phyloP scores from a whole-genome alignment of 23 tunicate genomes.

The Aplidium turbinatum region DNA sequence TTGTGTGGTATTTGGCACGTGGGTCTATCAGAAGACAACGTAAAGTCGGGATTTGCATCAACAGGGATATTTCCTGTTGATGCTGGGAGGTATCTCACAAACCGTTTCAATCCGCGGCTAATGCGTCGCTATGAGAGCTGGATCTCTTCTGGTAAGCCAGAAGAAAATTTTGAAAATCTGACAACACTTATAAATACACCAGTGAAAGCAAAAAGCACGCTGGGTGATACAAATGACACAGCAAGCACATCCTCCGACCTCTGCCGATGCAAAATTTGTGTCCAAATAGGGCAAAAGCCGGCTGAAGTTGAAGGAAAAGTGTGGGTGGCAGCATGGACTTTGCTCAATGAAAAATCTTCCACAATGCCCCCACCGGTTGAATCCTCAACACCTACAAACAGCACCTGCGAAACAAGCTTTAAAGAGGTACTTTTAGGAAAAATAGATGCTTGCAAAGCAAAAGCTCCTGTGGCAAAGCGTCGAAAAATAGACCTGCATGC shows the following conservation, averaged over 20 bases:
- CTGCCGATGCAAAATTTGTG: not conserved
- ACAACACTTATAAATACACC: too few species aligned
- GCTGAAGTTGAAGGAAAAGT: not conserved
- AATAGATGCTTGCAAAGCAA: too few species aligned
- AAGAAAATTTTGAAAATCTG: not conserved
- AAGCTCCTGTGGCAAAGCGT: too few species aligned
- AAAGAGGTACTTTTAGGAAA: too few species aligned
- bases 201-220: too few species aligned
- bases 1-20: not conserved
- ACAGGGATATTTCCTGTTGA: not conserved
- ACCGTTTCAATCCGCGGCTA: not conserved
- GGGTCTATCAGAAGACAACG: not conserved
- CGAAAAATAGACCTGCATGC: too few species aligned
- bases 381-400: too few species aligned
- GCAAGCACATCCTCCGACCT: not conserved
- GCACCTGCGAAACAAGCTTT: too few species aligned
- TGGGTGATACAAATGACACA: not conserved
- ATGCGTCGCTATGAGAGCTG: not conserved
- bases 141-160: not conserved
- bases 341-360: too few species aligned
- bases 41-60: not conserved
- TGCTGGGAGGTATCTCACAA: not conserved
- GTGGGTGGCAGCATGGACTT: not conserved
- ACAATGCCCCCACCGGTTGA: too few species aligned
- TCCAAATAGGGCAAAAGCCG: not conserved